Conservation (phyloP, 2,888 invertebrate genomes). For the Seira sanloemensis region DNA sequence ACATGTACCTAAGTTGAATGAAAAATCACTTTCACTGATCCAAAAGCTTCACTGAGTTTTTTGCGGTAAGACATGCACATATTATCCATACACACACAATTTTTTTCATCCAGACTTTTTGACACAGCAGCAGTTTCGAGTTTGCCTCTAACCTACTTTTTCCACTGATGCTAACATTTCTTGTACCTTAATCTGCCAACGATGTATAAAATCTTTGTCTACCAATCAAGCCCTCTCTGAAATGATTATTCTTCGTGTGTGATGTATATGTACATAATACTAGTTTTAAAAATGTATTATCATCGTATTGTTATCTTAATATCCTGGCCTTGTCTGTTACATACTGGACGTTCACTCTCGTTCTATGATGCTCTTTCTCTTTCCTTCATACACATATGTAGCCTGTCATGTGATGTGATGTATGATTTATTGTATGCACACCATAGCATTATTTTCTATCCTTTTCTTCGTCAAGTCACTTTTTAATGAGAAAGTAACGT, state of each 20-base stretch:
- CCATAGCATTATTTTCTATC: constrained; percentile 10
- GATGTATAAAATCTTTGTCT: not conserved
- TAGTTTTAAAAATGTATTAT: not conserved
- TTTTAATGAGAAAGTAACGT: constrained; percentile 37
- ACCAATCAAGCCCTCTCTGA: not conserved
- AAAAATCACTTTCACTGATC: not conserved
- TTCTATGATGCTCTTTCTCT: not conserved
- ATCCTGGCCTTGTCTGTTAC: constrained; percentile 12
- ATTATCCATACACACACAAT: not conserved
- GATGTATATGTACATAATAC: not conserved
- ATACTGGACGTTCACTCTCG: constrained; percentile 6
- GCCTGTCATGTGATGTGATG: constrained; percentile 33
- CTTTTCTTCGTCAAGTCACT: constrained; percentile 22
- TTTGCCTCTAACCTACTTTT: constrained; percentile 4
- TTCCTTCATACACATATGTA: constrained; percentile 6
- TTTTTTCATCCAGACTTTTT: not conserved
- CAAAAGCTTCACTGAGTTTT: not conserved
- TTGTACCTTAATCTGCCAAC: no score
- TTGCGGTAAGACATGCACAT: not conserved
- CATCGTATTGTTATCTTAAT: not conserved
- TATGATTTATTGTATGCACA: constrained; percentile 44
- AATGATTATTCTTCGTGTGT: not conserved
- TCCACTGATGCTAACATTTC: constrained; percentile 4
- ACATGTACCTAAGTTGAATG: no score
- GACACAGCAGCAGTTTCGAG: not conserved